Percentiles rank a stretch among this genome's conserved stretches.
Conservation (phyloP, 1,140 invertebrate species). For the Macrosteles quadrilineatus region DNA sequence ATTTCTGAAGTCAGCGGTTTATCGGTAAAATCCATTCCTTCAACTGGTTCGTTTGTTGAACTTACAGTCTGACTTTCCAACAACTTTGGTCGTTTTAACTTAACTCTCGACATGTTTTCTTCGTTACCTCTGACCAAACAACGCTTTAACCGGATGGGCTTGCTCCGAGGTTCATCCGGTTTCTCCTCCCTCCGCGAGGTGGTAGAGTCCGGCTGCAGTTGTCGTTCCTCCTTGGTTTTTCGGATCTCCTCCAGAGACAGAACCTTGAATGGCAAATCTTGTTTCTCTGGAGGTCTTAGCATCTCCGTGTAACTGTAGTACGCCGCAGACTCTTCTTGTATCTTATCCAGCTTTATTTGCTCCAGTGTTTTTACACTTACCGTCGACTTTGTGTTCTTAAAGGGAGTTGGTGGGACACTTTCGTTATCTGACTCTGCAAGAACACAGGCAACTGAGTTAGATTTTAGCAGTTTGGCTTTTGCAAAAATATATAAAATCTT, state of each 20-base stretch:
- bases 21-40: too few relatives aligned
- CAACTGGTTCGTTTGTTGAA: background rate
- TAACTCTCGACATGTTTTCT: background rate
- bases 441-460: slow-evolving; percentile 55
- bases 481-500: too few relatives aligned
- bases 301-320: slow-evolving; percentile 49
- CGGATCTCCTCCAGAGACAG: slow-evolving; percentile 53
- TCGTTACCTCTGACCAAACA: background rate
- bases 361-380: slow-evolving; percentile 64
- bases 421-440: slow-evolving; percentile 73
- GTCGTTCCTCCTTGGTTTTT: slow-evolving; percentile 5
- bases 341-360: slow-evolving; percentile 64
- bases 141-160: background rate
- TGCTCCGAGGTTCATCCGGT: background rate
- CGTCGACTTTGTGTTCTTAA: slow-evolving; percentile 50
- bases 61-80: background rate
- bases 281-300: background rate
- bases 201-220: slow-evolving; percentile 10
- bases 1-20: too few relatives aligned
- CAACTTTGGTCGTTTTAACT: background rate
- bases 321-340: slow-evolving; percentile 66
- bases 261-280: slow-evolving; percentile 46
- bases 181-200: background rate
- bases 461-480: too few relatives aligned
- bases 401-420: slow-evolving; percentile 62